A percentile compares a stretch with the other conserved stretches of the same genome.
Conservation (phyloP, 2,113 vertebrate genomes). For the Spilogale gracilis region DNA sequence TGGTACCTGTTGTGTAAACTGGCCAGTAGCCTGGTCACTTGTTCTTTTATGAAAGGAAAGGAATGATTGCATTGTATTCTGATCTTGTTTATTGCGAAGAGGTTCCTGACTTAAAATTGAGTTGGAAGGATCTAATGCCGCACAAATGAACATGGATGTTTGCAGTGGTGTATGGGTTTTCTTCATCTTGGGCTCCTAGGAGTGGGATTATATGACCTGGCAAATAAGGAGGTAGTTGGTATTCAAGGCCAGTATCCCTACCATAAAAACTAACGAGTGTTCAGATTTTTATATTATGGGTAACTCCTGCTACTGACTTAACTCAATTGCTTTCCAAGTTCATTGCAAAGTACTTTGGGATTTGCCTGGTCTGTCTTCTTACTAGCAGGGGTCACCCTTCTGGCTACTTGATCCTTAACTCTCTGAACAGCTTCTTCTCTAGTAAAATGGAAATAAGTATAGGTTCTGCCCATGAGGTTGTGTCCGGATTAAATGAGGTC, state of each 20-base stretch:
- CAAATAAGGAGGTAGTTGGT: constrained; percentile 11
- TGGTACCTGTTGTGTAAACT: constrained; percentile 24
- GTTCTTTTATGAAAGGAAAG: constrained; percentile 21
- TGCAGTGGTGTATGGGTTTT: neutral
- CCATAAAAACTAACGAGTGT: constrained; percentile 42
- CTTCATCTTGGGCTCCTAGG: neutral
- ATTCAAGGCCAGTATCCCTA: neutral
- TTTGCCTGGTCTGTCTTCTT: neutral
- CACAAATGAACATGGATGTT: neutral
- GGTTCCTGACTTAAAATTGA: neutral
- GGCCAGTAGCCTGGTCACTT: neutral
- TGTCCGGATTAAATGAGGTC: neutral
- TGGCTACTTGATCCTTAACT: neutral
- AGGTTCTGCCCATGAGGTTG: neutral
- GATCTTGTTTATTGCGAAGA: neutral
- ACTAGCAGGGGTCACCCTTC: neutral
- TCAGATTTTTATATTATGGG: neutral
- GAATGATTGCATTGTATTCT: constrained; percentile 36
- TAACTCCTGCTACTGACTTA: neutral
- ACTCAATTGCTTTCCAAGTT: constrained; percentile 10
- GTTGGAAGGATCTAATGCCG: neutral
- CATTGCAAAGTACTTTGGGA: neutral
- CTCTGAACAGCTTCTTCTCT: neutral
- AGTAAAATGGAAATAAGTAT: constrained; percentile 20
- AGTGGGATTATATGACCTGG: constrained; percentile 8